A percentile compares a stretch with the other conserved stretches of the same genome.
Conservation (phyloP, 1,140 invertebrate species). For the Drosophila oshimai region DNA sequence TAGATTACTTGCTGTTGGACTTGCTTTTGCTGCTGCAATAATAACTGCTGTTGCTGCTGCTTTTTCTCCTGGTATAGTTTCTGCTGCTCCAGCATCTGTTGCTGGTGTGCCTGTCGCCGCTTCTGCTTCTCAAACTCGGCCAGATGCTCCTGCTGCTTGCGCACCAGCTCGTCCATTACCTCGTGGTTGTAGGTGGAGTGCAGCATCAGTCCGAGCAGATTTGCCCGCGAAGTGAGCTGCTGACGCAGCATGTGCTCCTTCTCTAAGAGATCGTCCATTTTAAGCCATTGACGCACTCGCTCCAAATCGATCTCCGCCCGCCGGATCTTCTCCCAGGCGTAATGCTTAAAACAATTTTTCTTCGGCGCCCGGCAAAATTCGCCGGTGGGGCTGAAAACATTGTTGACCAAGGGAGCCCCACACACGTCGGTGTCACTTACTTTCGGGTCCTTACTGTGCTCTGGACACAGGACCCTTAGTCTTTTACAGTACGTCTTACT, state of each 20-base stretch:
- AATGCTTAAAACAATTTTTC: conserved; percentile 95
- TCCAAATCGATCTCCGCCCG: conserved; percentile 93
- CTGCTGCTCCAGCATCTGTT: conserved; percentile 29
- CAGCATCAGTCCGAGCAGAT: conserved; percentile 95
- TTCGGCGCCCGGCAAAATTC: conserved; percentile 89
- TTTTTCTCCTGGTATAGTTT: conserved; percentile 24
- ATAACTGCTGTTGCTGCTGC: conserved; percentile 54
- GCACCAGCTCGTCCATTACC: conserved; percentile 87
- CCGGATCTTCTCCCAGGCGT: conserved; percentile 97
- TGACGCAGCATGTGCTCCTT: conserved; percentile 95
- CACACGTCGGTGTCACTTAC: conserved; percentile 93
- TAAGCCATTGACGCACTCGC: conserved; percentile 92
- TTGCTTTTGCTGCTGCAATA: conserved; percentile 31
- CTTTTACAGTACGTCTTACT: conserved; percentile 98
- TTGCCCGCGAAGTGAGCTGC: conserved; percentile 94
- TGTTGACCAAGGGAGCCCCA: conserved; percentile 93
- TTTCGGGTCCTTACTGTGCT: conserved; percentile 98
- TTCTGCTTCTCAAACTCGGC: conserved; percentile 63
- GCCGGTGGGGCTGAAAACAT: conserved; percentile 91
- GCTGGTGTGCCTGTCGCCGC: conserved; percentile 40
- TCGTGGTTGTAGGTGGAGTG: conserved; percentile 98
- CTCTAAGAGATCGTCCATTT: conserved; percentile 97
- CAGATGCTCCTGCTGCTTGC: conserved; percentile 73
- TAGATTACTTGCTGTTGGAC: conserved; percentile 5
- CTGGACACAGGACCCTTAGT: conserved; percentile 96